Evolutionary conservation across 1,140 invertebrate genomes (phyloP).

Genomic region (Drosophila lacertosa): DNA sequence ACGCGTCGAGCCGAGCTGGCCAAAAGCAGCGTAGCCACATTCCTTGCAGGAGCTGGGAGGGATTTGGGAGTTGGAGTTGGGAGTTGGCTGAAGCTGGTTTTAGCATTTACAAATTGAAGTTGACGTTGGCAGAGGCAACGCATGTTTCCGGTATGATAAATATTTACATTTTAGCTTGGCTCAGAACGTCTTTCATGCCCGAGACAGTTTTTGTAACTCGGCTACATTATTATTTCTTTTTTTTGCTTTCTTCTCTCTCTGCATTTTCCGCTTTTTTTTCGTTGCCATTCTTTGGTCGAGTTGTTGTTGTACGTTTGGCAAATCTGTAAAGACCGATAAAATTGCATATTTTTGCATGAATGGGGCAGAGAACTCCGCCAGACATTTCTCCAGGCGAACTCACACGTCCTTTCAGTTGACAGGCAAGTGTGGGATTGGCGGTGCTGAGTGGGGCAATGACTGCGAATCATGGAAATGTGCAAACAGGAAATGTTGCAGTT

Average conservation of each 20-base stretch:
- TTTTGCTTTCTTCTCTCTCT: constrained; percentile 20
- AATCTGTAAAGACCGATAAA: constrained; percentile 83
- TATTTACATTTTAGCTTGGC: constrained; percentile 79
- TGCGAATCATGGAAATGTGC: constrained; percentile 72
- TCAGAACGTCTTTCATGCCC: constrained; percentile 73
- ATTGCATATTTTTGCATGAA: constrained; percentile 82
- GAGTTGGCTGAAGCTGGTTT: constrained; percentile 23
- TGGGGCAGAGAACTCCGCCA: constrained; percentile 36
- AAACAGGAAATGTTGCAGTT: constrained; percentile 75
- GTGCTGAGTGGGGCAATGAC: constrained; percentile 33
- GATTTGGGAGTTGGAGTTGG: not conserved
- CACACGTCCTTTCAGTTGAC: constrained; percentile 54
- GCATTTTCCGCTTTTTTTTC: constrained; percentile 8
- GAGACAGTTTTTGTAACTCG: constrained; percentile 24
- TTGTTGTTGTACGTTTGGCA: too few species aligned
- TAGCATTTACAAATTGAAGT: constrained; percentile 52
- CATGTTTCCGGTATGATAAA: constrained; percentile 71
- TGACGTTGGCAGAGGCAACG: constrained; percentile 41
- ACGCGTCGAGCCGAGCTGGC: not conserved
- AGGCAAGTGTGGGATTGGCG: not conserved
- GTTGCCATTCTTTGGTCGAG: too few species aligned
- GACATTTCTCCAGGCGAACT: constrained; percentile 64
- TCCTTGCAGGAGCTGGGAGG: too few species aligned
- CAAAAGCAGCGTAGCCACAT: constrained; percentile 23
- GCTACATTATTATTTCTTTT: constrained; percentile 38